phyloP scores from a whole-genome alignment of 1,140 invertebrate genomes.

The Philopotamus ludificatus region DNA sequence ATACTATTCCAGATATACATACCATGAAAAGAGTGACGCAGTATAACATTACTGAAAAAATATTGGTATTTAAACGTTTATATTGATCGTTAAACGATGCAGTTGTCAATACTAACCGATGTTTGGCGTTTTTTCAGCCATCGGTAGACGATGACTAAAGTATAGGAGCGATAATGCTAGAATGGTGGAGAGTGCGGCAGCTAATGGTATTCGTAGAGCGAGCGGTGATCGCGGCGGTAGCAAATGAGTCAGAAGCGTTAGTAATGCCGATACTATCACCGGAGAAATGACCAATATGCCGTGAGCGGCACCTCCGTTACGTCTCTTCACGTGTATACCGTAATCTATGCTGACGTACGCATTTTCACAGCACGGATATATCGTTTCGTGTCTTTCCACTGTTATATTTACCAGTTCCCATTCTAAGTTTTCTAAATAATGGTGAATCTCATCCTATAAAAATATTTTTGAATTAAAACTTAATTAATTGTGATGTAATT shows the following conservation, averaged over 20 bases:
- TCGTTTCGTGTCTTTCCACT: constrained; percentile 47
- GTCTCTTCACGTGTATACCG: constrained; percentile 14
- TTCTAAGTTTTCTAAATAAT: constrained; percentile 53
- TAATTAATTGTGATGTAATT: too few relatives aligned
- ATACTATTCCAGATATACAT: constrained; percentile 62
- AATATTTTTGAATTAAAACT: too few relatives aligned
- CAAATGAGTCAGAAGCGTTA: constrained; percentile 59
- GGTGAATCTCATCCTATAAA: constrained; percentile 6
- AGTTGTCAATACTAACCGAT: constrained; percentile 62
- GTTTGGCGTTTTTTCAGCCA: constrained; percentile 58
- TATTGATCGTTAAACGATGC: too few relatives aligned
- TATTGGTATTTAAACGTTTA: too few relatives aligned
- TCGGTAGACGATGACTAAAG: constrained; percentile 60
- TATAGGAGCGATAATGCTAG: constrained; percentile 63
- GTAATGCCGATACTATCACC: constrained; percentile 47
- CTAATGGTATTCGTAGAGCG: constrained; percentile 50
- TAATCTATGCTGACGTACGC: constrained; percentile 52
- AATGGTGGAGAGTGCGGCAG: constrained; percentile 61
- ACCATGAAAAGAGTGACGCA: constrained; percentile 60
- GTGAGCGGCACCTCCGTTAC: constrained; percentile 12
- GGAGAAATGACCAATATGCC: constrained; percentile 8
- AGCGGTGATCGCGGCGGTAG: constrained; percentile 62
- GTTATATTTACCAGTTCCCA: constrained; percentile 58
- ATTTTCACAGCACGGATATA: constrained; percentile 60
- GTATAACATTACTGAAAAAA: constrained; percentile 56